phyloP scores from a whole-genome alignment of 2,888 invertebrate species.

The Papilio protenor region DNA sequence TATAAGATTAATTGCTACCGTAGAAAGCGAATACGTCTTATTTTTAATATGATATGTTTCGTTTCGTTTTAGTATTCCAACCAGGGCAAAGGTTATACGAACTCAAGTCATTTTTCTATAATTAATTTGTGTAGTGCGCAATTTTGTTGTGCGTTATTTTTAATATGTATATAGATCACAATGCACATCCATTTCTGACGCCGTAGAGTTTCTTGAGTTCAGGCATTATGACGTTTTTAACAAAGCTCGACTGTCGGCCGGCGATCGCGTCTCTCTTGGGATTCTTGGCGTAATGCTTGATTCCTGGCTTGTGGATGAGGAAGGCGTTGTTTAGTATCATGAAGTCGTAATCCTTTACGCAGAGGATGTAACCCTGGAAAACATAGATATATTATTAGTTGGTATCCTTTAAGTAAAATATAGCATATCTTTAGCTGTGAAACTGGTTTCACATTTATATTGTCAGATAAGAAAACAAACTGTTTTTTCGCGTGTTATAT shows the following conservation, averaged over 20 bases:
- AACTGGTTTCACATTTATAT: background rate
- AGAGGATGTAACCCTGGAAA: slow-evolving; percentile 93
- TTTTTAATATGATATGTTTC: slow-evolving; percentile 67
- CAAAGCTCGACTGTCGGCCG: slow-evolving; percentile 89
- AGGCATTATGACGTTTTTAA: slow-evolving; percentile 92
- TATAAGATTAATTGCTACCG: slow-evolving; percentile 26
- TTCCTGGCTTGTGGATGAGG: slow-evolving; percentile 95
- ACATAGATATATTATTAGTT: slow-evolving; percentile 30
- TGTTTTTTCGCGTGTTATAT: background rate
- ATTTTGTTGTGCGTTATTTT: slow-evolving; percentile 42
- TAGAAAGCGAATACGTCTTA: slow-evolving; percentile 37
- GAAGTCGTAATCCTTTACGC: slow-evolving; percentile 96
- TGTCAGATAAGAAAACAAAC: background rate
- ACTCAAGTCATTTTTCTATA: slow-evolving; percentile 32
- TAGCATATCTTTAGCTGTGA: background rate
- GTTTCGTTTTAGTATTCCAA: slow-evolving; percentile 58
- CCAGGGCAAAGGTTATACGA: slow-evolving; percentile 61
- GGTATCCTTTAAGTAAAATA: background rate
- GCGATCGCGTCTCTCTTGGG: slow-evolving; percentile 90
- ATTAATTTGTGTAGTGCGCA: slow-evolving; percentile 30
- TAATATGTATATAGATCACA: slow-evolving; percentile 76
- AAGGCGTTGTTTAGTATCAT: slow-evolving; percentile 97
- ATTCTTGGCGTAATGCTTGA: slow-evolving; percentile 92
- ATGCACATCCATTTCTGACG: slow-evolving; percentile 90
- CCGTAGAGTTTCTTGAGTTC: slow-evolving; percentile 94